Evolutionary conservation across 2,888 invertebrate species (phyloP), one percentile per base, ranked within the genome.

Genomic region (Epirrhoe alternata): DNA sequence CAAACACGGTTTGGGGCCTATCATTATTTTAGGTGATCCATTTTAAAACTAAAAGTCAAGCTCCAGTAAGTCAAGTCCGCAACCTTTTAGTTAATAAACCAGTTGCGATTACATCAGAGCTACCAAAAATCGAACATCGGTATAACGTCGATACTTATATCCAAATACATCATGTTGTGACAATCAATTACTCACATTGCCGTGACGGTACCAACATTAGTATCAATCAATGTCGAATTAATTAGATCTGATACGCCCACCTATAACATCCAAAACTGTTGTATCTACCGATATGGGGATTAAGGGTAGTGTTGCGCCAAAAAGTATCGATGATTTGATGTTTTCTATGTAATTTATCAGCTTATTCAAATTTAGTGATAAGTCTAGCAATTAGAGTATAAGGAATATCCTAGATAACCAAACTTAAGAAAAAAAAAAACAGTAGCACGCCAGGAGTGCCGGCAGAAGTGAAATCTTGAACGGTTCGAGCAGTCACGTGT

Each of bases 201-300:
- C 81, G 81, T 84, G 85, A 84, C 86, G 84, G 83, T 79, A 79
- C 84, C 83, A 85, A 87, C 90, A 91, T 92, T 92, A 91, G 88
- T 87, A 92, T 92, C 92, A 87, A 92, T 92, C 92, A 92, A 88
- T 83, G 92, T 92, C 90, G 84, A 76, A 89, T 90, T 92, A 91
- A 92, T 92, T 92, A 90, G 90, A 92, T 89, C 90, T 85, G 90
- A 90, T 91, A 92, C 90, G 84, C 89, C 90, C 81, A 91, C 90
- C 69, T 77, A 71, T 42, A 59, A 53, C 72, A 71, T 66, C 63
- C 71, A 70, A 76, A 77, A 79, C 75, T 64, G 49, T 70, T 59
- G 55, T 69, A 70, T 71, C 66, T 71, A 68, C 61, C 51, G 65
- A 66, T 70, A 64, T 68, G 53, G 56, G 66, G 51, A 67, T 70